These are phyloP conservation scores for Hemaris fuciformis DNA, from an alignment of 2,888 invertebrate species.

Conservation along the genomic window DNA sequence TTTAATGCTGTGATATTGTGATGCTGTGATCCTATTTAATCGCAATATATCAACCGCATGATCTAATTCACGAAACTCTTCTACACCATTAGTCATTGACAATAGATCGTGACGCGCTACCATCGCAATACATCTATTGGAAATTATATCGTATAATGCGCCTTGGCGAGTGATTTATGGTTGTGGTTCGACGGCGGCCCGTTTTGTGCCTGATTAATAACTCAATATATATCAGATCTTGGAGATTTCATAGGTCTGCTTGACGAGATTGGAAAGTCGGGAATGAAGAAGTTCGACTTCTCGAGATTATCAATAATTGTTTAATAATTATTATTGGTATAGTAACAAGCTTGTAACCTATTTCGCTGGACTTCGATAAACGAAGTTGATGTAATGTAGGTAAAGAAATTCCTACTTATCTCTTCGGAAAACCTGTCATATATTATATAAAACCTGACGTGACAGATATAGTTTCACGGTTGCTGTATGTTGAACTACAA, in stretches of 20 bases:
- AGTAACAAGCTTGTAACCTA: no score
- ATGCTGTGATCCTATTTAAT: not conserved
- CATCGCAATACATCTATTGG: not conserved
- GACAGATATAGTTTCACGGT: no score
- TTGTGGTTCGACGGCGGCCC: not conserved
- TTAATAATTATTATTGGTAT: no score
- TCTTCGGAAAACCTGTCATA: no score
- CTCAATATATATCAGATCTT: not conserved
- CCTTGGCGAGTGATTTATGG: not conserved
- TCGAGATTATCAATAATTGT: not conserved
- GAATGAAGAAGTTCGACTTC: not conserved
- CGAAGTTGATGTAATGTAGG: no score
- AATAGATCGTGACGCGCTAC: not conserved
- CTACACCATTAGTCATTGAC: not conserved
- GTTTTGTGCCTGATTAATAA: conserved; percentile 2
- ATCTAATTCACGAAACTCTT: not conserved
- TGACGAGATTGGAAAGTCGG: not conserved
- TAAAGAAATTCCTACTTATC: no score
- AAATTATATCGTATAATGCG: not conserved
- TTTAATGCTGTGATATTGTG: no score
- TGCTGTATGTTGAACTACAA: no score
- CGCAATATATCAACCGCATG: not conserved
- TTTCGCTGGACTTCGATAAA: no score
- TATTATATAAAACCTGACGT: no score
- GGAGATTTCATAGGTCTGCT: not conserved